phyloP scores from a whole-genome alignment of 1,140 invertebrate species.

The Micrasema minimum region DNA sequence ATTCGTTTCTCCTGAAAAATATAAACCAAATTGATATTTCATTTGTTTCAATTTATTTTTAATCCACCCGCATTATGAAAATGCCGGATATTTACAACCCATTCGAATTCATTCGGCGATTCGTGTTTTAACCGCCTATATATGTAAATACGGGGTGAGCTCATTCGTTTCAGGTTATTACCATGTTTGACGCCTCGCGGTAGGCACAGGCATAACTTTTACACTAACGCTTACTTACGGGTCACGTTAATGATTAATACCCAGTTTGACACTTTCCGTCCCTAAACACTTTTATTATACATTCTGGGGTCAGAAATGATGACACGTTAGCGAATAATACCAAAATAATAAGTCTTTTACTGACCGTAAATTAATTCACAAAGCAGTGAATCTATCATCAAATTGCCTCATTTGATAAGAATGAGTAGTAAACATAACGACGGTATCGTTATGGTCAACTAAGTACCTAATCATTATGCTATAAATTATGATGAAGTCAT shows the following conservation, averaged over 20 bases:
- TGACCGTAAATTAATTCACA: neutral
- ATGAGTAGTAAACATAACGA: too few species aligned
- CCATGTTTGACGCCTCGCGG: neutral
- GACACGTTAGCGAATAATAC: slow-evolving; percentile 12
- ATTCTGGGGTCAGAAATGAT: neutral
- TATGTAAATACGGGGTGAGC: neutral
- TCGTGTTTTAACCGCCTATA: neutral
- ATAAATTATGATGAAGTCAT: too few species aligned
- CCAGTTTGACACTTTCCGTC: slow-evolving; percentile 1
- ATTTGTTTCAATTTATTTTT: too few species aligned
- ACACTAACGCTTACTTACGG: slow-evolving; percentile 6
- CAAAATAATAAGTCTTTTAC: neutral
- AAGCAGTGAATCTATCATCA: too few species aligned
- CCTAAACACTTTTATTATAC: slow-evolving; percentile 7
- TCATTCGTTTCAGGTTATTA: slow-evolving; percentile 12
- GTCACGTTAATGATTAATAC: slow-evolving; percentile 22
- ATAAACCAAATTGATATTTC: too few species aligned
- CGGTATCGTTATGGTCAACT: too few species aligned
- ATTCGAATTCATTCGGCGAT: neutral
- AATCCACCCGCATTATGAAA: too few species aligned
- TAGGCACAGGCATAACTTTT: slow-evolving; percentile 1
- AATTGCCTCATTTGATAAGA: too few species aligned
- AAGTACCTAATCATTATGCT: too few species aligned
- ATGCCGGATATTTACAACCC: too few species aligned
- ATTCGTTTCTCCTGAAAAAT: too few species aligned